Evolutionary conservation across 92 coral and sea anemone species (phyloP).

Genomic region (Paramuricea clavata): DNA sequence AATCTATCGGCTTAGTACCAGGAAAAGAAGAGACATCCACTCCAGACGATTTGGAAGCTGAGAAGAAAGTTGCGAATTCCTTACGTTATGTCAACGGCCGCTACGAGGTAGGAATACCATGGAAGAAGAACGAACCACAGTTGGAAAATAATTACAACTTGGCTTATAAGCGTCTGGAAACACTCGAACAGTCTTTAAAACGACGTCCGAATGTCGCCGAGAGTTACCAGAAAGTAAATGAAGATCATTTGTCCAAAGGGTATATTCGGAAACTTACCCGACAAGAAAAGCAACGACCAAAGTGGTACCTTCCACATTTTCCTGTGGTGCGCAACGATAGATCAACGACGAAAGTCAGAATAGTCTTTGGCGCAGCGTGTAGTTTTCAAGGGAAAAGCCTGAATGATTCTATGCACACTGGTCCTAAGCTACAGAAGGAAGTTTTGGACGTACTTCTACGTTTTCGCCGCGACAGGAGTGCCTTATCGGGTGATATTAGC

Average conservation of each 20-base stretch:
- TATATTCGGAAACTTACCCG: conserved; percentile 45
- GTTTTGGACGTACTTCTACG: conserved; percentile 48
- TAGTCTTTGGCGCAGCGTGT: conserved; percentile 19
- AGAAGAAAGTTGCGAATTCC: conserved; percentile 3
- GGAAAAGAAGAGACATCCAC: conserved; percentile 23
- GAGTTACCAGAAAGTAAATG: conserved; percentile 34
- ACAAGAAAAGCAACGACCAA: background rate
- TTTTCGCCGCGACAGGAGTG: conserved; percentile 54
- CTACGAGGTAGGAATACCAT: conserved; percentile 53
- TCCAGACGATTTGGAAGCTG: conserved; percentile 42
- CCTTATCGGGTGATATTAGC: conserved; percentile 63
- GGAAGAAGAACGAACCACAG: conserved; percentile 55
- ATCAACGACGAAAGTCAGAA: conserved; percentile 7
- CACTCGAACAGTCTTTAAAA: background rate
- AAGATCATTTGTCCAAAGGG: conserved; percentile 46
- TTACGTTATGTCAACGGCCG: conserved; percentile 39
- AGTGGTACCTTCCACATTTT: conserved; percentile 37
- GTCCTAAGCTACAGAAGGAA: conserved; percentile 63
- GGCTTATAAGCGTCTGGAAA: conserved; percentile 13
- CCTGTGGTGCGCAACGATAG: conserved; percentile 24
- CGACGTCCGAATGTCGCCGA: conserved; percentile 31
- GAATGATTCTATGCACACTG: conserved; percentile 57
- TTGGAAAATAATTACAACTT: conserved; percentile 52
- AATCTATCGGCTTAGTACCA: conserved; percentile 27
- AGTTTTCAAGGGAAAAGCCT: conserved; percentile 46